Evolutionary conservation across 2,888 invertebrate genomes (phyloP), one percentile per base, ranked within the genome.

Genomic region (Hesperia comma): DNA sequence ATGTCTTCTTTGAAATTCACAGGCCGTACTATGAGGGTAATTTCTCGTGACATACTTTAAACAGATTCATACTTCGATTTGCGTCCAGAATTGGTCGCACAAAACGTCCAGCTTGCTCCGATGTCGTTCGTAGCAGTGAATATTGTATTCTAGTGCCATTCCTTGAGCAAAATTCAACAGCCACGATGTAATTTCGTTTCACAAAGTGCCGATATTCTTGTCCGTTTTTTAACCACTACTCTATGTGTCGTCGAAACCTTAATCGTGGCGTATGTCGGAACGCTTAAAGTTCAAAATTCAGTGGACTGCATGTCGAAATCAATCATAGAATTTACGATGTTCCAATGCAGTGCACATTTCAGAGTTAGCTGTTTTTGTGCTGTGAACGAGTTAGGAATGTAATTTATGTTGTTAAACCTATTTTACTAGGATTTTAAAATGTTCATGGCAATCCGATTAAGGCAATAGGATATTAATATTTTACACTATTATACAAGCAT

Each of bases 171-270:
- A 60, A 66, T 60, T 66, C 66, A 66, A 61, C 66, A n/a, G 33
- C 66, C 54, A 60, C 66, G 43, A 60, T 19, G 60, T 66, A 66
- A 66, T 60, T 66, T 61, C 66, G 54, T 53, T 41, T 53, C 64
- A 60, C 64, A 66, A 54, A 66, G 53, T 66, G 64, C 58, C 64
- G 46, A 66, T 66, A 46, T 66, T 66, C 54, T 66, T 58, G 54
- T 54, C 21, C 49, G 61, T 55, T 67, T 67, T 61, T 67, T 55
- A 66, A 55, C 64, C 53, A 66, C 54, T 54, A 51, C 60, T 33
- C 46, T 66, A 43, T 37, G 60, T 32, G 33, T 15, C n/a, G 8
- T 32, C 32, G 15, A 41, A 66, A 55, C 46, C 17, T 8, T 54
- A 66, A 60, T 15, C 2, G 51, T 43, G 17, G 6, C 56, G 43